Percentiles rank a stretch among this genome's conserved stretches.
Conservation (phyloP, 2,113 vertebrate species). For the Shinisaurus crocodilurus region DNA sequence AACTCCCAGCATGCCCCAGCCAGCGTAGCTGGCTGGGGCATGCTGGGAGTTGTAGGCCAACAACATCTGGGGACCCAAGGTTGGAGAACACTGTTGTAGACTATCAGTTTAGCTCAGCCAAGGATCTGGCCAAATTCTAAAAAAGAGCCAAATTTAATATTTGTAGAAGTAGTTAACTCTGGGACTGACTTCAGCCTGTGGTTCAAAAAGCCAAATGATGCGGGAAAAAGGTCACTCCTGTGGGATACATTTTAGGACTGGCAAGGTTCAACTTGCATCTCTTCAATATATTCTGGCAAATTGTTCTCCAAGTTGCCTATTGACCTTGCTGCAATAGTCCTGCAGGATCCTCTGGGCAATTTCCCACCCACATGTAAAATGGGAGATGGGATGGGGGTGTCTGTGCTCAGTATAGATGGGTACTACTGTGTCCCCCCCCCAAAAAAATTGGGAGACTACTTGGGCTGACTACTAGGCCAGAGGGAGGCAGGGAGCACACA, state of each 20-base stretch:
- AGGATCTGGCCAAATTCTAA: background rate
- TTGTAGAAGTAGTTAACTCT: constrained; percentile 27
- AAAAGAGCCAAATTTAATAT: background rate
- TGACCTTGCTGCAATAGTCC: background rate
- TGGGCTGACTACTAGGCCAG: background rate
- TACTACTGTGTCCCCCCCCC: no score
- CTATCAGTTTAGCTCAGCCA: background rate
- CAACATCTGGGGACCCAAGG: no score
- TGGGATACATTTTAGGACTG: background rate
- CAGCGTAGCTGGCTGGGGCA: no score
- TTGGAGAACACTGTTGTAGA: no score
- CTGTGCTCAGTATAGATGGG: no score
- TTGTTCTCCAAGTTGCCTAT: background rate
- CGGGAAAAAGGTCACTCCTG: no score
- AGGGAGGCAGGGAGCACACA: background rate
- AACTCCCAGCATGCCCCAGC: no score
- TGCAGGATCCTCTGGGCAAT: background rate
- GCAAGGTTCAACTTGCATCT: background rate
- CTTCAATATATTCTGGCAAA: background rate
- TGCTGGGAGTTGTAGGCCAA: no score
- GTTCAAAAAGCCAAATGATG: constrained; percentile 13
- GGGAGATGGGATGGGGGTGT: no score
- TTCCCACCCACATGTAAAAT: background rate
- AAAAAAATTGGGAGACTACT: background rate
- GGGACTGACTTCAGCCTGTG: background rate